Evolutionary conservation across 2,797 vertebrate genomes (phyloP).

Genomic region (Ateles fusciceps): DNA sequence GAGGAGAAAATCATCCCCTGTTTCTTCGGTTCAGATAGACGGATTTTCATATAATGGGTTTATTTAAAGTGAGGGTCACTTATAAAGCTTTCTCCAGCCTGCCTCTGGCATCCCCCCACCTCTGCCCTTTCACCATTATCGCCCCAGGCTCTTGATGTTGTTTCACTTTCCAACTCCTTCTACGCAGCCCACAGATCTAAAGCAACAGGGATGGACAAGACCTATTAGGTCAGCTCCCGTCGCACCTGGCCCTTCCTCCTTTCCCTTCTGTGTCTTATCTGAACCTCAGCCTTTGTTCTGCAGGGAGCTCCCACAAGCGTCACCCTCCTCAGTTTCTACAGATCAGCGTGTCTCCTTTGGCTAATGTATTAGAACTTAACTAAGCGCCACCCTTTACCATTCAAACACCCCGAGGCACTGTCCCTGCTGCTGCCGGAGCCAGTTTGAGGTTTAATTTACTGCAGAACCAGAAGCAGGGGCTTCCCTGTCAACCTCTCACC

Average conservation of each 20-base stretch:
- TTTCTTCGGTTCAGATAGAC: background rate
- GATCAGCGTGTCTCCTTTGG: constrained; percentile 30
- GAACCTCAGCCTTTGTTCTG: constrained; percentile 47
- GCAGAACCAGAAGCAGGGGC: background rate
- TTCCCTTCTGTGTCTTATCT: constrained; percentile 40
- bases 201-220: background rate
- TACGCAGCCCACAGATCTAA: constrained; percentile 17
- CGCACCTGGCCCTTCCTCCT: constrained; percentile 40
- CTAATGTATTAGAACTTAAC: background rate
- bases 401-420: background rate
- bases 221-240: background rate
- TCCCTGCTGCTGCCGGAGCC: background rate
- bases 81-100: background rate
- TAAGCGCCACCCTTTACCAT: constrained; percentile 50
- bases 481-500: background rate
- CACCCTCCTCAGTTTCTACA: background rate
- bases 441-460: constrained; percentile 64
- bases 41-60: background rate
- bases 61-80: constrained; percentile 5
- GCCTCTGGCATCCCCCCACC: background rate
- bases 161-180: constrained; percentile 63
- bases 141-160: constrained; percentile 52
- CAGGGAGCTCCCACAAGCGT: constrained; percentile 31
- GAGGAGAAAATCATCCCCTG: background rate
- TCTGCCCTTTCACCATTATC: background rate